phyloP scores from a whole-genome alignment of 1,140 invertebrate genomes.

The Hylaeus anthracinus region DNA sequence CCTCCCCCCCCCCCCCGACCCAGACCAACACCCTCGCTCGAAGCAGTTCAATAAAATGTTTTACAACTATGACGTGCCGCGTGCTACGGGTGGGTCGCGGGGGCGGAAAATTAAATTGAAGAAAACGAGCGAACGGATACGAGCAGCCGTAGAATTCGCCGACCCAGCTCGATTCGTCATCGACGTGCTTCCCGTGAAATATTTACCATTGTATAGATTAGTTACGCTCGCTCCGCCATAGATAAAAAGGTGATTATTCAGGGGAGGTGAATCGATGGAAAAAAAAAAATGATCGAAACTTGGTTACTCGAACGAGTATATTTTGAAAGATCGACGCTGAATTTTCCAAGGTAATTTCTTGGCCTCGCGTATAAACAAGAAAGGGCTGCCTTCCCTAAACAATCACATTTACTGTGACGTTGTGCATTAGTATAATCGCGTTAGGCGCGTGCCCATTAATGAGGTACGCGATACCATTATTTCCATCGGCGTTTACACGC shows the following conservation, averaged over 20 bases:
- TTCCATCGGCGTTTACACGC: constrained; percentile 25
- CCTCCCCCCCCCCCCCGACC: not conserved
- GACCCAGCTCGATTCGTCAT: not conserved
- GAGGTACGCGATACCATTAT: constrained; percentile 38
- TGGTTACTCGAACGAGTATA: no score
- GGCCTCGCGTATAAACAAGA: no score
- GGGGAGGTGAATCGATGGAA: no score
- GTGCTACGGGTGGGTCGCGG: not conserved
- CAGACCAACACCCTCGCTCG: constrained; percentile 3
- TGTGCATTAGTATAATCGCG: constrained; percentile 15
- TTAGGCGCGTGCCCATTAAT: constrained; percentile 22
- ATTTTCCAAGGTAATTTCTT: no score
- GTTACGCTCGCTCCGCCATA: no score
- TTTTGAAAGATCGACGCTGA: no score
- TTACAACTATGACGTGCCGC: constrained; percentile 42
- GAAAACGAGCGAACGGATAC: constrained; percentile 12
- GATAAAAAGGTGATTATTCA: no score
- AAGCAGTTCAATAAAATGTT: constrained; percentile 47
- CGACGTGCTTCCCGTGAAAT: not conserved
- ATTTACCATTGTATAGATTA: not conserved
- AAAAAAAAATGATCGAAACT: no score
- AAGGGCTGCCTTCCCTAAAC: no score
- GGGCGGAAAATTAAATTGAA: constrained; percentile 47
- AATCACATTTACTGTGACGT: not conserved
- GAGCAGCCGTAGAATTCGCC: not conserved